Evolutionary conservation across 2,888 invertebrate genomes (phyloP).

Genomic region (Drosophila kanekoi): DNA sequence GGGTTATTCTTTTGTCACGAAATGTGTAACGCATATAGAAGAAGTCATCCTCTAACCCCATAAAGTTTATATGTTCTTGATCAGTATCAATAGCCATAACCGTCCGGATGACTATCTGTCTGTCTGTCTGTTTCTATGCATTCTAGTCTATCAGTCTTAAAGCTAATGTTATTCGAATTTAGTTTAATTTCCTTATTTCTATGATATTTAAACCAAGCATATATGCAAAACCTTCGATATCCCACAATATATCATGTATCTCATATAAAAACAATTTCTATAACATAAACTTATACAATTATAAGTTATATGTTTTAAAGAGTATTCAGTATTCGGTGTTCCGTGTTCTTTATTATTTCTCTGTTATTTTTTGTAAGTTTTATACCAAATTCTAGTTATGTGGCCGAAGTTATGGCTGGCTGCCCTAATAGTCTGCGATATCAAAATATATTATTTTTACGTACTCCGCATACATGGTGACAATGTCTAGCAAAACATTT

Average conservation of each 20-base stretch:
- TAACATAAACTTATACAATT: too few species aligned
- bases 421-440: constrained; percentile 69
- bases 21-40: constrained; percentile 13
- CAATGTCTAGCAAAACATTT: constrained; percentile 27
- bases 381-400: constrained; percentile 64
- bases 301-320: too few species aligned
- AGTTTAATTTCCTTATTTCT: too few species aligned
- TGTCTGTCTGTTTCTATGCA: too few species aligned
- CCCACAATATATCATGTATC: too few species aligned
- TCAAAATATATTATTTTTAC: constrained; percentile 47
- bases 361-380: constrained; percentile 27
- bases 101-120: too few species aligned
- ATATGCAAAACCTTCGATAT: too few species aligned
- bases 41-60: not conserved
- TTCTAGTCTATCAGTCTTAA: too few species aligned
- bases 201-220: too few species aligned
- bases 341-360: not conserved
- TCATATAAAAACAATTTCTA: too few species aligned
- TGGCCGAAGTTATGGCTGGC: constrained; percentile 61
- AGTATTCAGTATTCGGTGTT: too few species aligned
- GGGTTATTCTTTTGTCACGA: constrained; percentile 3
- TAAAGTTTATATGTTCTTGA: not conserved
- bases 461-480: constrained; percentile 38
- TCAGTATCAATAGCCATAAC: not conserved
- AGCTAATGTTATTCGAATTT: too few species aligned